Evolutionary conservation across 2,888 invertebrate genomes (phyloP), one percentile per base, ranked within the genome.

Genomic region (Masnerella sp.): DNA sequence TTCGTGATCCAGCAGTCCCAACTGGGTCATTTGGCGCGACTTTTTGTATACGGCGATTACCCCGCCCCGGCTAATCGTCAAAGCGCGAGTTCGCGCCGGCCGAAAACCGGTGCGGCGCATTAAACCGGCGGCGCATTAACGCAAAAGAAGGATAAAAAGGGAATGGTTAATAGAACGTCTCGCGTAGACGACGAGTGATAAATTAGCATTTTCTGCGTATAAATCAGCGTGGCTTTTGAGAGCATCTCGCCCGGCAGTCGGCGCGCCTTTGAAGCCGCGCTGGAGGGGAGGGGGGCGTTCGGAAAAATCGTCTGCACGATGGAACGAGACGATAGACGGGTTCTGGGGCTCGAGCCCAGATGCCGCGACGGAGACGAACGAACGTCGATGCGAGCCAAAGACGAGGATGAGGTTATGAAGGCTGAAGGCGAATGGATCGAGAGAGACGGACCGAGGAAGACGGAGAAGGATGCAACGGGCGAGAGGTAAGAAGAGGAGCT

Each of bases 231-330:
- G 65, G 65, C 71, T 72, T 65, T 71, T 71, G 71, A 74, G 74
- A 73, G 75, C 74, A 78, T 76, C 77, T 69, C 75, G 64, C 64
- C 75, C 72, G 76, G 74, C 74, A 68, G 68, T 58, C 71, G 72
- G 68, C 49, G 32, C 56, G 71, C 72, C 70, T 75, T 77, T 74
- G 72, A 77, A 72, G 32, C 56, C 69, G 69, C 70, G 74, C 75
- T 74, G 72, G 75, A 72, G 69, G 58, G 73, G 45, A 43, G 67
- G 51, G 68, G 59, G 59, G 68, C 70, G 70, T 65, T 54, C 67
- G 69, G 77, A 77, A 74, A 73, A 77, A 77, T 77, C 72, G 58
- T 72, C 34, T 58, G 64, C 58, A 70, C 73, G 61, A 68, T 68
- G 58, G 58, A 68, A 68, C 67, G 58, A 51, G 32, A 42, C 56